These are phyloP conservation scores for Eulemur albifrons DNA, from an alignment of 2,797 vertebrate species.

Conservation along the genomic window DNA sequence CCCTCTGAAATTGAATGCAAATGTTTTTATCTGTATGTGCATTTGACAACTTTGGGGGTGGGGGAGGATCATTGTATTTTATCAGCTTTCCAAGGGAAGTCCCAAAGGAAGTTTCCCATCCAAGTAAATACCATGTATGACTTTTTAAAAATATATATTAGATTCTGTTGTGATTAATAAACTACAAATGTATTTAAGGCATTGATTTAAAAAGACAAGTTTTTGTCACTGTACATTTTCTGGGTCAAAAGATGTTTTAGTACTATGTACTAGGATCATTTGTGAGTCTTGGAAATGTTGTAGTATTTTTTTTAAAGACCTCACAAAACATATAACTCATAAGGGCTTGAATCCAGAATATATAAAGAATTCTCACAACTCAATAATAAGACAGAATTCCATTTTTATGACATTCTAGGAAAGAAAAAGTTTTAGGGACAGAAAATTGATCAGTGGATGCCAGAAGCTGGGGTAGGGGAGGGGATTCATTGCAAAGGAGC, in stretches of 20 bases:
- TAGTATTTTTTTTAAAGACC: not conserved
- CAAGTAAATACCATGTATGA: not conserved
- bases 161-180: not conserved
- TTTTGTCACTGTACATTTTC: not conserved
- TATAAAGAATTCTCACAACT: not conserved
- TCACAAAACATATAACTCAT: not conserved
- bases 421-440: not conserved
- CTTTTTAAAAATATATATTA: not conserved
- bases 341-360: not conserved
- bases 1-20: not conserved
- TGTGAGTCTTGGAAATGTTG: not conserved
- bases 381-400: not conserved
- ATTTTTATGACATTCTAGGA: not conserved
- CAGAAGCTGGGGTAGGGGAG: not conserved
- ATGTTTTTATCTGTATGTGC: not conserved
- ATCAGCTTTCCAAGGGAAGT: not conserved
- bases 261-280: not conserved
- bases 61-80: not conserved
- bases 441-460: not conserved
- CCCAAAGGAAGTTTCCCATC: not conserved
- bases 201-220: not conserved
- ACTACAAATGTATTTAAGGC: not conserved
- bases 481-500: not conserved
- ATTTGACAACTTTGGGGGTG: not conserved
- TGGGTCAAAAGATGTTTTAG: not conserved